These are phyloP conservation scores for Actinia equina DNA, from an alignment of 64 coral and sea anemone genomes.

Conservation along the genomic window DNA sequence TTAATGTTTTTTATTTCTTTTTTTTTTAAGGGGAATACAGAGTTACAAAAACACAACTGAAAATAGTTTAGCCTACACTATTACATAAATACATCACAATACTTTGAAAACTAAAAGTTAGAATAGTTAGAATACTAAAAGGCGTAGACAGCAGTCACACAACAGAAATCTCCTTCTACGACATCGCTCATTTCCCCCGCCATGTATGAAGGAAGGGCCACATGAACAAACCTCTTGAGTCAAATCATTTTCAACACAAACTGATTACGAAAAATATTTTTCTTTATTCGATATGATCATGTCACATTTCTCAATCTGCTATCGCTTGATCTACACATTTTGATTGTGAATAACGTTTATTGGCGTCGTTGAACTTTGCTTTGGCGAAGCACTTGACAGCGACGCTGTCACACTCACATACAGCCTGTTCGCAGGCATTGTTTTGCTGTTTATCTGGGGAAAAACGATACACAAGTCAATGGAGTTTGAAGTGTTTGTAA, in stretches of 20 bases:
- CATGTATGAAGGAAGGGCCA: no score
- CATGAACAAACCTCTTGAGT: no score
- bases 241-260: neutral
- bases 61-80: no score
- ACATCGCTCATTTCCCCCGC: no score
- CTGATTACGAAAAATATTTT: neutral
- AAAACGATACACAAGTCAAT: neutral
- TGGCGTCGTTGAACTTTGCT: constrained; percentile 24
- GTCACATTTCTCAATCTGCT: neutral
- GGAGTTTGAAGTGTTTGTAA: neutral
- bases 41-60: no score
- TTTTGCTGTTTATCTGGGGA: constrained; percentile 3
- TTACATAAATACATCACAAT: no score
- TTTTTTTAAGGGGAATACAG: no score
- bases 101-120: no score
- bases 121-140: no score
- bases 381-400: constrained; percentile 22
- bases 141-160: no score
- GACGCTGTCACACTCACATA: constrained; percentile 50
- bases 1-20: no score
- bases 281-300: neutral
- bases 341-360: constrained; percentile 13
- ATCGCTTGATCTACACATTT: constrained; percentile 13
- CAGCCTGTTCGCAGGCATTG: constrained; percentile 18
- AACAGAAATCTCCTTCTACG: no score